Evolutionary conservation across 2,888 invertebrate species (phyloP).

Genomic region (Nomada goodeniana): DNA sequence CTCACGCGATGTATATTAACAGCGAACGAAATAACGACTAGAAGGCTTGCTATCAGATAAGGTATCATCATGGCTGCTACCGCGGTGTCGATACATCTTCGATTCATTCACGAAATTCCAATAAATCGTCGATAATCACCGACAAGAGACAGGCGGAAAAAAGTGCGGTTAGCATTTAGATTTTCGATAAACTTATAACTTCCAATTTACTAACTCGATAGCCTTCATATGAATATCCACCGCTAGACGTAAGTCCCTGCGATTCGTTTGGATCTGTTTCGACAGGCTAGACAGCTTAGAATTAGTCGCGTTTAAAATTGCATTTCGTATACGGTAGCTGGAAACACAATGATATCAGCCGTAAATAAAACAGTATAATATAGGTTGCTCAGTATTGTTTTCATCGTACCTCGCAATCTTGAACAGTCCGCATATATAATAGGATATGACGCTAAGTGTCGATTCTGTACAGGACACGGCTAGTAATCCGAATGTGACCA

Average conservation of each 20-base stretch:
- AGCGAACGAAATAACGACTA: not conserved
- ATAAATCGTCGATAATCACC: not conserved
- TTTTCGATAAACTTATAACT: not conserved
- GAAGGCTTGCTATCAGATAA: not conserved
- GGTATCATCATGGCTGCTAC: not conserved
- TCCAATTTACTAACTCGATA: slow-evolving; percentile 14
- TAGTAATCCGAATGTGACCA: not conserved
- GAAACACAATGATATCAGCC: not conserved
- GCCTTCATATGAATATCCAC: slow-evolving; percentile 4
- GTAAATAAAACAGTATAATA: not conserved
- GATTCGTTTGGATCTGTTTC: not conserved
- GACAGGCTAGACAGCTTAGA: not conserved
- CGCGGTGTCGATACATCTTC: not conserved
- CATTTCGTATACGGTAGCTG: slow-evolving; percentile 6
- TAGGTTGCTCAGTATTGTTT: not conserved
- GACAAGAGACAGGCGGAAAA: not conserved
- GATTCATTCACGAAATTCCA: not conserved
- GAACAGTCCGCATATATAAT: not conserved
- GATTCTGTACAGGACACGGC: not conserved
- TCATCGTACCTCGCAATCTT: slow-evolving; percentile 6
- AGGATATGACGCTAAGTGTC: not conserved
- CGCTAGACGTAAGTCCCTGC: not conserved
- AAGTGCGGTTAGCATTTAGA: not conserved
- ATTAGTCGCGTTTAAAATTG: not conserved
- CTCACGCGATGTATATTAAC: slow-evolving; percentile 13